These are phyloP conservation scores for Sycophila sp. DNA, from an alignment of 1,140 invertebrate species.

Conservation along the genomic window DNA sequence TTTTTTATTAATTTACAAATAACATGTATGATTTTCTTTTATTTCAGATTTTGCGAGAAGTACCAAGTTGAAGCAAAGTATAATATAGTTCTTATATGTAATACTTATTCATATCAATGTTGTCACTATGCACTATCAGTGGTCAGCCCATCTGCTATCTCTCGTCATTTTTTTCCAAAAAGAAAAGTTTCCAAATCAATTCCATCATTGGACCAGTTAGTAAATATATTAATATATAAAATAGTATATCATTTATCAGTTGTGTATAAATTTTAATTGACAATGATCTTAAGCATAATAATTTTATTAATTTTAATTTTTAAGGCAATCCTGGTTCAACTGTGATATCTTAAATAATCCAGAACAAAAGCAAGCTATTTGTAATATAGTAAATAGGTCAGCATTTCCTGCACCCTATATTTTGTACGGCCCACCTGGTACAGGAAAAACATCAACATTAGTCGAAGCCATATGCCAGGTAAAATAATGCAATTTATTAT, in stretches of 20 bases:
- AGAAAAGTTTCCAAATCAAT: neutral
- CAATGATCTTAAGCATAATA: no score
- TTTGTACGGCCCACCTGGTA: conserved; percentile 83
- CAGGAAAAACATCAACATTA: conserved; percentile 82
- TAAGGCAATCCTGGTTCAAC: conserved; percentile 73
- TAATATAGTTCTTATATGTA: neutral
- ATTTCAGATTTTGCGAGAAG: conserved; percentile 1
- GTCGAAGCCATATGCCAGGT: conserved; percentile 76
- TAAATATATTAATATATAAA: neutral
- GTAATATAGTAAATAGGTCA: conserved; percentile 70
- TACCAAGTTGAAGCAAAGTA: neutral
- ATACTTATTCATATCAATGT: conserved; percentile 6
- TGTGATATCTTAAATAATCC: conserved; percentile 69
- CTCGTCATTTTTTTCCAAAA: neutral
- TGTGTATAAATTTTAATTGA: no score
- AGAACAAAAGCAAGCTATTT: conserved; percentile 73
- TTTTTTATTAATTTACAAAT: no score
- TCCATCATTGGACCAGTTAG: neutral
- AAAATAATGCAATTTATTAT: neutral
- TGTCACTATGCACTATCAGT: neutral
- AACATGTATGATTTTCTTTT: no score
- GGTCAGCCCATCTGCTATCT: neutral
- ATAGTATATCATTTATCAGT: neutral
- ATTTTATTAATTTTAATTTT: no score
- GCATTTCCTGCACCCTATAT: conserved; percentile 77